Evolutionary conservation across 1,140 invertebrate species (phyloP), one percentile per base, ranked within the genome.

Genomic region (Drosophila elegans): DNA sequence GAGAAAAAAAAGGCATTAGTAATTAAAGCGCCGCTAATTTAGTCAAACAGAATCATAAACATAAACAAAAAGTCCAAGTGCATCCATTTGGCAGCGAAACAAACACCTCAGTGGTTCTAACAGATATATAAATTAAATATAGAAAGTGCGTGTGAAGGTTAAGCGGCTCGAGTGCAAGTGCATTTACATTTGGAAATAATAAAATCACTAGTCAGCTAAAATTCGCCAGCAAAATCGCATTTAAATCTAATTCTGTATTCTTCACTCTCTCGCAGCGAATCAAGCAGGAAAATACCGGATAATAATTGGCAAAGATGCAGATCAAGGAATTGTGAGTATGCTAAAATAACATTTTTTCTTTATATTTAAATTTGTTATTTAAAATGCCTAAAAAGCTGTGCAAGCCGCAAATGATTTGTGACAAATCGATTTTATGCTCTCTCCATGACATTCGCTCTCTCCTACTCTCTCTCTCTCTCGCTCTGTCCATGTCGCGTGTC

Each of bases 261-360:
- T 48, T n/a, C 36, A 34, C 48, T 27, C 13, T 61, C 64, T 41
- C 63, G 32, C 80, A 83, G 80, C 68, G 52, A 83, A 61, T 74
- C 52, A 69, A 42, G 54, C 38, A 59, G 53, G 29, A 75, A 73
- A 73, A 60, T 59, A 52, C 60, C 48, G 59, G 41, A 48, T 51
- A 68, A 67, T 45, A 68, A 49, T 83, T 79, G 66, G 79, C 57
- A 52, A 84, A 84, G 75, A 88, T 88, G 83, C 83, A 88, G 84
- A 88, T 88, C 67, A 88, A 88, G 56, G 83, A 88, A 83, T 88
- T 88, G 83, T 88, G 62, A 88, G 83, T 88, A 89, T 48, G 7
- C 36, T 3, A 4, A 25, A 41, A 16, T 36, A 38, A 10, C 9
- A 3, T 54, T 45, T 44, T 29, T 32, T 32, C 5, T 32, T 0